Conservation (phyloP, 2,797 vertebrate species). For the Varecia variegata region DNA sequence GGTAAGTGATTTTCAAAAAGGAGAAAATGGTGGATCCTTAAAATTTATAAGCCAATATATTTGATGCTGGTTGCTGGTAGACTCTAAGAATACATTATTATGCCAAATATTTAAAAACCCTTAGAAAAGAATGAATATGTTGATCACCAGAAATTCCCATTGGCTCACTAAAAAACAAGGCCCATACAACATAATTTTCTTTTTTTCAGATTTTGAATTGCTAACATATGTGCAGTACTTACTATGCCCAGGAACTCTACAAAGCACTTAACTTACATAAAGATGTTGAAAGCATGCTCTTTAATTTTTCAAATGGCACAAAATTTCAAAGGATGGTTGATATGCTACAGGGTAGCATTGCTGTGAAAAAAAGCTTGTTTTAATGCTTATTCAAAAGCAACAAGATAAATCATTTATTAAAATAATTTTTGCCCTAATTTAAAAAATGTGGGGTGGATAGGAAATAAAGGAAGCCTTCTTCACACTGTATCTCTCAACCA, state of each 20-base stretch:
- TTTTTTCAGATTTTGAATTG: neutral
- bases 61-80: neutral
- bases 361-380: neutral
- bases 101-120: neutral
- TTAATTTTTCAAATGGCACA: neutral
- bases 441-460: neutral
- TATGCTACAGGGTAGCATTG: neutral
- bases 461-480: neutral
- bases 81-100: conserved; percentile 11
- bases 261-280: neutral
- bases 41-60: neutral
- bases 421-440: neutral
- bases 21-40: neutral
- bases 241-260: neutral
- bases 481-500: neutral
- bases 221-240: neutral
- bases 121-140: neutral
- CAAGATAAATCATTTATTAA: neutral
- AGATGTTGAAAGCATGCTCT: neutral
- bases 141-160: neutral
- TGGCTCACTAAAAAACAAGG: neutral
- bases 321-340: neutral
- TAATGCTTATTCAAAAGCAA: conserved; percentile 6
- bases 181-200: neutral
- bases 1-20: neutral